Conservation (phyloP, 2,797 vertebrate species). For the Perodicticus potto region DNA sequence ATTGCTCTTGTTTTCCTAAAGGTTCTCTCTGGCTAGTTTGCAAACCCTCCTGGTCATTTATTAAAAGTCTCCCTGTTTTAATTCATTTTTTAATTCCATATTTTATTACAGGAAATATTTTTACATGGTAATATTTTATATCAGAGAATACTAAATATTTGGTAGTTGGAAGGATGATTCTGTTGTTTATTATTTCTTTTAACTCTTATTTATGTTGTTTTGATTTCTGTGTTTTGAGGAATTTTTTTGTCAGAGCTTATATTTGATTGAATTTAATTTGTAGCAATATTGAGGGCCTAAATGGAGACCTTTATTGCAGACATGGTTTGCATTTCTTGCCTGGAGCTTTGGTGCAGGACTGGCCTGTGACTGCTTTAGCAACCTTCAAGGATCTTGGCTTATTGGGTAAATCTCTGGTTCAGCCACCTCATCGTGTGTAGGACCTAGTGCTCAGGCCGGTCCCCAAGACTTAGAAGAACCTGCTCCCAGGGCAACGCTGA, state of each 20-base stretch:
- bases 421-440: not conserved
- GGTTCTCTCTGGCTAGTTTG: not conserved
- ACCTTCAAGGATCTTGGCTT: not conserved
- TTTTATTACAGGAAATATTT: slow-evolving; percentile 30
- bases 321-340: not conserved
- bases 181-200: not conserved
- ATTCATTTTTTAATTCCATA: not conserved
- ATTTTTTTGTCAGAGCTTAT: slow-evolving; percentile 3
- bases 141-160: slow-evolving; percentile 39
- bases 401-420: not conserved
- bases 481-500: not conserved
- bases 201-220: slow-evolving; percentile 26
- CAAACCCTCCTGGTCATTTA: not conserved
- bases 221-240: slow-evolving; percentile 55
- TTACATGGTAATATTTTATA: not conserved
- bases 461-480: too few relatives aligned
- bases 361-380: not conserved
- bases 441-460: not conserved
- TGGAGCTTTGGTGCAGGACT: not conserved
- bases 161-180: not conserved
- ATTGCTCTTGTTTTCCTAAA: not conserved
- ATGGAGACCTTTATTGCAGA: not conserved
- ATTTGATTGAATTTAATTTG: slow-evolving; percentile 40
- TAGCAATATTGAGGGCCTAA: not conserved
- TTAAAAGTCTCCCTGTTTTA: not conserved